Percentiles rank a stretch among this genome's conserved stretches.
These are phyloP conservation scores for Dendrocincla tyrannina DNA, from an alignment of 2,797 vertebrate genomes.

Conservation along the genomic window DNA sequence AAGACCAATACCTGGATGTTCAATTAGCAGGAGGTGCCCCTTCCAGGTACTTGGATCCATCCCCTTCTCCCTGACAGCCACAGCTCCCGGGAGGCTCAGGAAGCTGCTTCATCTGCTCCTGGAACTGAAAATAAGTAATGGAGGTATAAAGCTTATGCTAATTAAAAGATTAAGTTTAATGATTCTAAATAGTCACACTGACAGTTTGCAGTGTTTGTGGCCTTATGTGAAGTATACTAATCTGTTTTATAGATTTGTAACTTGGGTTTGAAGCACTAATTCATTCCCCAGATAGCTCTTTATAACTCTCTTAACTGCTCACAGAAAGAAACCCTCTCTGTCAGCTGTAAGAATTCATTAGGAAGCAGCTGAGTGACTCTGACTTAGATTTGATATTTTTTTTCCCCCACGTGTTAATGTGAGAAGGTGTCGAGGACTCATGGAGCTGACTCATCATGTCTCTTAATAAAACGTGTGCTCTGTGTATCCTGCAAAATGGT, in stretches of 20 bases:
- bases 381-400: not conserved
- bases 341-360: not conserved
- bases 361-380: constrained; percentile 49
- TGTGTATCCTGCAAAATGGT: not conserved
- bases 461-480: not conserved
- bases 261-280: constrained; percentile 61
- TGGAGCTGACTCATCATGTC: not conserved
- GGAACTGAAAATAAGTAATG: constrained; percentile 2
- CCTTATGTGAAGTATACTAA: constrained; percentile 59
- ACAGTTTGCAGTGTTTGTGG: constrained; percentile 54
- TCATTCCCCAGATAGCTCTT: constrained; percentile 37
- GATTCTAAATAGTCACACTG: constrained; percentile 18
- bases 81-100: not conserved
- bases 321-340: not conserved
- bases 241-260: constrained; percentile 66
- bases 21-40: not conserved
- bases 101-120: not conserved
- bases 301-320: constrained; percentile 6
- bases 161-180: constrained; percentile 52
- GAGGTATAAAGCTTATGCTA: constrained; percentile 21
- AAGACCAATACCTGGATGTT: not conserved
- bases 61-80: not conserved
- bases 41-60: not conserved
- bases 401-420: not conserved
- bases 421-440: not conserved